Base-by-base conservation (phyloP, 2,888 invertebrate species). In the Cephonodes hylas region DNA sequence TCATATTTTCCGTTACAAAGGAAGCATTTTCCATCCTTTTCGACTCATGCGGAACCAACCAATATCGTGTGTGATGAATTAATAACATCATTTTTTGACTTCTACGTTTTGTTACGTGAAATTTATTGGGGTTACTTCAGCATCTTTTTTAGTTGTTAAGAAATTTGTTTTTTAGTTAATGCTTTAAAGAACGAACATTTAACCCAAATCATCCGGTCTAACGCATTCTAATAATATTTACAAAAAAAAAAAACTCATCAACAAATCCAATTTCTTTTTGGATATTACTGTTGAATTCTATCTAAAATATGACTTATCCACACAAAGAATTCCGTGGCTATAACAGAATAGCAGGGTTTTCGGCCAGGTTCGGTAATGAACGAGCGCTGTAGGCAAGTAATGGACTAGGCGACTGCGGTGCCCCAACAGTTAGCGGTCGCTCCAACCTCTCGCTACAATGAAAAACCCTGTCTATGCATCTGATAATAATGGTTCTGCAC, bases 281-380 rank as follows among this genome's bases (percentile, higher is more conserved):
- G n/a, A n/a, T n/a, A n/a, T n/a, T n/a, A n/a, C n/a, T n/a, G n/a
- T n/a, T n/a, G n/a, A n/a, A n/a, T n/a, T n/a, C n/a, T n/a, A n/a
- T n/a, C n/a, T n/a, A n/a, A n/a, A n/a, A n/a, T n/a, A 57, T 13
- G 7, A 13, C 58, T 61, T 48, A 65, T 67, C 68, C 65, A 46
- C 45, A 23, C 34, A 1, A 1, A 65, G 58, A 63, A 61, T 56
- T 62, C 61, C 58, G 42, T n/a, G 59, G 23, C 8, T 61, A 57
- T 64, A 63, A 66, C 63, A 63, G 63, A 71, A 71, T 67, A 69
- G 72, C 66, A 65, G 68, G 66, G 18, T 53, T 71, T 71, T 68
- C 68, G 66, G 63, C 66, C 74, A 71, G 79, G 74, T 76, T 75
- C 75, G 71, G 76, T 81, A 82, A 82, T 81, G 80, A 83, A 80